Evolutionary conservation across 2,888 invertebrate genomes (phyloP), one percentile per base, ranked within the genome.

Genomic region (Erebia palarica): DNA sequence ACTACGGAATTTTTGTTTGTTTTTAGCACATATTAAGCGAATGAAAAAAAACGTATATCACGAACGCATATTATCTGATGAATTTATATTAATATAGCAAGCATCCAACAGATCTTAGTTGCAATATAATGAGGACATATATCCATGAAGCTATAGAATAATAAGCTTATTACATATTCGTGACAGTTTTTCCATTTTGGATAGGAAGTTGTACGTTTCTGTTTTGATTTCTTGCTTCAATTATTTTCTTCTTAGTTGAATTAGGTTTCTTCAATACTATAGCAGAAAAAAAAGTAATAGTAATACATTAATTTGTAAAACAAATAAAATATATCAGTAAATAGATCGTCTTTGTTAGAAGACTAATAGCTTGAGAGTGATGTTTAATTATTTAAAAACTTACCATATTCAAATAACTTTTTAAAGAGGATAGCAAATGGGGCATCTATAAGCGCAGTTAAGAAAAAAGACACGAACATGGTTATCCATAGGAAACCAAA

Each of bases 351-450:
- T 49, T 63, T 53, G 65, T 18, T 36, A 36, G 36, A 36, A 36
- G 1, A 36, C 36, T 36, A 36, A 36, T 36, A 36, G 36, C 55
- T 65, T 21, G 13, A 18, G 9, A 16, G 9, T n/a, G n/a, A 9
- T 16, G 9, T 16, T 9, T 0, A 36, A 5, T 36, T 9, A 7
- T 65, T 18, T n/a, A 27, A 63, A 68, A 65, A n/a, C 58, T 73
- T 73, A 84, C 82, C 76, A 63, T 80, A 80, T 11, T 83, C 83
- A 77, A 89, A 79, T 10, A 84, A 74, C 44, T 82, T 78, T 76
- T 89, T 90, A 64, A 86, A 81, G 0, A 90, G 72, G 0, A 80
- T 81, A 3, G 87, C 81, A 73, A 83, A 89, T 0, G 90, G 90
- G 0, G 86, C 79, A 57, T 90, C 90, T 0, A 90, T 82, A 0